Percentiles rank a stretch among this genome's conserved stretches.
These are phyloP conservation scores for Coturnix japonica DNA, from an alignment of 2,113 vertebrate genomes.

Conservation along the genomic window DNA sequence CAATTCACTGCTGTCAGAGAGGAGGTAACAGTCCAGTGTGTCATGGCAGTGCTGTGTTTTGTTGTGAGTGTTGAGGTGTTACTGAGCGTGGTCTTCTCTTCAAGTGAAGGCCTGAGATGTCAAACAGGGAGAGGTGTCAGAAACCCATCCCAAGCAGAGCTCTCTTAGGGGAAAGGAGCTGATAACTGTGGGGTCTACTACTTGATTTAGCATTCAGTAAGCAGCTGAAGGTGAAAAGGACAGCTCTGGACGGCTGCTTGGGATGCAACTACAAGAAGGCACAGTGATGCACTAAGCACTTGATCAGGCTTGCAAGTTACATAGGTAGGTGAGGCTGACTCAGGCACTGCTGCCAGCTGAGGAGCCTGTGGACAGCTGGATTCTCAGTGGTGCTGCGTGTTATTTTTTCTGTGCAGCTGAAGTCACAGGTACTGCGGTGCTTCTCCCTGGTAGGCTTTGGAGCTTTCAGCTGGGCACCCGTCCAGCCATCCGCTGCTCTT, in stretches of 20 bases:
- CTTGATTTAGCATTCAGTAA: neutral
- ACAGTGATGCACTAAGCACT: neutral
- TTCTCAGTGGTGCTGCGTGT: neutral
- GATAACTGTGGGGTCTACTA: constrained; percentile 1
- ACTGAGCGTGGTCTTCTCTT: neutral
- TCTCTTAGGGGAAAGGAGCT: neutral
- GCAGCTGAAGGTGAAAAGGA: constrained; percentile 18
- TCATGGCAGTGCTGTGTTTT: neutral
- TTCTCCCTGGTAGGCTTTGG: neutral
- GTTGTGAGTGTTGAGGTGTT: neutral
- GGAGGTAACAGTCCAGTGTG: accelerated
- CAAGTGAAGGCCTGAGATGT: neutral
- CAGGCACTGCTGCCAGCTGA: neutral
- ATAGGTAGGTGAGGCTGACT: neutral
- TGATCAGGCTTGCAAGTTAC: neutral
- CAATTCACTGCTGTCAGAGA: neutral
- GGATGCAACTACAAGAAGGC: neutral
- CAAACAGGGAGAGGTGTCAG: neutral
- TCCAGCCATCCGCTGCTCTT: constrained; percentile 30
- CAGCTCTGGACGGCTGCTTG: neutral
- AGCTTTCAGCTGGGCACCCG: neutral
- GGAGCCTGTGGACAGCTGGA: neutral
- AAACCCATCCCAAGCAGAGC: neutral
- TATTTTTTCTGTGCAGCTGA: neutral
- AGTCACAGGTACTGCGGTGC: constrained; percentile 24